Conservation (phyloP, 2,888 invertebrate species). For the Phortica okadai region DNA sequence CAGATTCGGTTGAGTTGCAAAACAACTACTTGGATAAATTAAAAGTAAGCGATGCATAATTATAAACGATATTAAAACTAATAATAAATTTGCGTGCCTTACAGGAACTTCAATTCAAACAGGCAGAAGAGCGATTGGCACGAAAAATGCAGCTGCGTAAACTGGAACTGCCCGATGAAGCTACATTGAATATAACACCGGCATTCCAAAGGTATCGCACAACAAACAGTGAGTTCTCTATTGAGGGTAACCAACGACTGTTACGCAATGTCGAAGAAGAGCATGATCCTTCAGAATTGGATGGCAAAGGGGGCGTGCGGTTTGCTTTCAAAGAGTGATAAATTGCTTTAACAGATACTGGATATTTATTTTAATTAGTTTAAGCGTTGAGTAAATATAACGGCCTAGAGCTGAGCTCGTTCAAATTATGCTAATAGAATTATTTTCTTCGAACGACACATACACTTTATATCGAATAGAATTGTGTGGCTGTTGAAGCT, state of each 20-base stretch:
- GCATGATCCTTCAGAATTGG: constrained; percentile 61
- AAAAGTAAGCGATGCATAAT: constrained; percentile 56
- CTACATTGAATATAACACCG: constrained; percentile 57
- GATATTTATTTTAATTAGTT: constrained; percentile 16
- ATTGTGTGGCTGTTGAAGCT: constrained; percentile 93
- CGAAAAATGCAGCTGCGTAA: constrained; percentile 48
- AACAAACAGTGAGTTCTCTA: constrained; percentile 50
- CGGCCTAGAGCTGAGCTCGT: constrained; percentile 8
- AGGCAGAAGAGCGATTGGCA: constrained; percentile 69
- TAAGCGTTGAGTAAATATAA: constrained; percentile 8
- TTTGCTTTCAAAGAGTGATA: too few species aligned
- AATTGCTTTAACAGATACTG: neutral
- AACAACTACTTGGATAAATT: constrained; percentile 66
- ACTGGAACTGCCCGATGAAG: constrained; percentile 56
- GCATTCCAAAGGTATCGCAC: constrained; percentile 69
- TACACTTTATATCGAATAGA: constrained; percentile 83
- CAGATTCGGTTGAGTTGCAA: constrained; percentile 73
- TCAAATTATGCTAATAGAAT: constrained; percentile 25
- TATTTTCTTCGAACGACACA: constrained; percentile 4
- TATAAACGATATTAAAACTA: neutral
- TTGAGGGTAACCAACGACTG: constrained; percentile 64
- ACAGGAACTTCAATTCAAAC: constrained; percentile 70
- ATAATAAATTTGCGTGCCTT: constrained; percentile 18
- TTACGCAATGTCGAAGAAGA: constrained; percentile 62
- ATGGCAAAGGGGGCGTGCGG: constrained; percentile 49